phyloP scores from a whole-genome alignment of 92 coral and sea anemone genomes.

The Porites rus region DNA sequence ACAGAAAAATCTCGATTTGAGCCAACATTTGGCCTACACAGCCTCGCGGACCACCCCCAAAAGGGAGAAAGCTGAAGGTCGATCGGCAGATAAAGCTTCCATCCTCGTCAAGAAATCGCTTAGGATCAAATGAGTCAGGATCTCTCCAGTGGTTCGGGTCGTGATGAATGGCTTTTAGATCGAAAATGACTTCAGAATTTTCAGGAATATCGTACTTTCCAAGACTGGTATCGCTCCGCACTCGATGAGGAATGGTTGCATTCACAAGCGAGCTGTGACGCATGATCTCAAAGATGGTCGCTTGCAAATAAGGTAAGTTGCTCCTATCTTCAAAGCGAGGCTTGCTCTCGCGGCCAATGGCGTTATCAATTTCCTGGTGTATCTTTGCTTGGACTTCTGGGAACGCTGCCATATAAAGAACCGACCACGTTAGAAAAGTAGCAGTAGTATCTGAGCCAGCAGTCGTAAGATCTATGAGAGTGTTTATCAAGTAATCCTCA shows the following conservation, averaged over 20 bases:
- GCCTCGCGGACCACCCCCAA: slow-evolving; percentile 84
- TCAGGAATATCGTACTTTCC: slow-evolving; percentile 60
- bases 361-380: slow-evolving; percentile 65
- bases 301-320: slow-evolving; percentile 67
- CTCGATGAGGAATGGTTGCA: slow-evolving; percentile 57
- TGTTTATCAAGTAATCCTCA: slow-evolving; percentile 54
- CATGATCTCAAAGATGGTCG: slow-evolving; percentile 58
- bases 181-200: slow-evolving; percentile 75
- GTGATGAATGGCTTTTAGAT: slow-evolving; percentile 88
- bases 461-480: slow-evolving; percentile 47
- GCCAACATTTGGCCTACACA: slow-evolving; percentile 87
- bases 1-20: slow-evolving; percentile 78
- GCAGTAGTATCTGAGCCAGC: slow-evolving; percentile 74
- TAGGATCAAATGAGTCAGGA: slow-evolving; percentile 79
- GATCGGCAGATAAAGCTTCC: slow-evolving; percentile 63
- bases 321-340: slow-evolving; percentile 54
- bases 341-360: slow-evolving; percentile 59
- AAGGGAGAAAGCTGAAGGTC: slow-evolving; percentile 80
- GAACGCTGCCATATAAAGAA: slow-evolving; percentile 65
- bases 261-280: slow-evolving; percentile 62
- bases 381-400: slow-evolving; percentile 66
- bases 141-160: slow-evolving; percentile 76
- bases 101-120: slow-evolving; percentile 69
- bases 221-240: slow-evolving; percentile 56
- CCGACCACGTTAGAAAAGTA: slow-evolving; percentile 65